These are phyloP conservation scores for Melanostigma gelatinosum DNA, from an alignment of 2,113 vertebrate species.

Conservation along the genomic window DNA sequence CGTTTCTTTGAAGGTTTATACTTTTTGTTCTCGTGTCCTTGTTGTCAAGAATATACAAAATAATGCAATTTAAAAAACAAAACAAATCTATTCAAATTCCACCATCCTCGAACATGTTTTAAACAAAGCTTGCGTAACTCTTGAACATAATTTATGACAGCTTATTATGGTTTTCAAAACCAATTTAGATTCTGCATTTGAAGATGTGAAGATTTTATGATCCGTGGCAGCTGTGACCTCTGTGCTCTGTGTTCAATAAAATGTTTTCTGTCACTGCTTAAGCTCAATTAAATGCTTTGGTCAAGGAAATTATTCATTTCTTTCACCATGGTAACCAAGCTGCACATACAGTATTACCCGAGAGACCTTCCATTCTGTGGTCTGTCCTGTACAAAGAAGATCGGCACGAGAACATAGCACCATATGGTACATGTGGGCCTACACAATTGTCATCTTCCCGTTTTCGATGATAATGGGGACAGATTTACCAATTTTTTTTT, in stretches of 20 bases:
- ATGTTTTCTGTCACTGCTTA: constrained; percentile 8
- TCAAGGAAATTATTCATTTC: not conserved
- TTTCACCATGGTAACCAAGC: constrained; percentile 37
- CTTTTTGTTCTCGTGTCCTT: not conserved
- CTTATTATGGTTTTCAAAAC: not conserved
- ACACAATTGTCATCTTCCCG: not conserved
- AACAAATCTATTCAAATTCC: not conserved
- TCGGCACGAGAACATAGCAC: constrained; percentile 5
- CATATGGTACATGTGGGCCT: not conserved
- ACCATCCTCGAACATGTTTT: not conserved
- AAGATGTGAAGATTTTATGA: not conserved
- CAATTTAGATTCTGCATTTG: not conserved
- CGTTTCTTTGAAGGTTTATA: not conserved
- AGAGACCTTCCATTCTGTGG: not conserved
- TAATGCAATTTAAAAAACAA: not conserved
- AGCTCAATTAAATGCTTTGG: constrained; percentile 24
- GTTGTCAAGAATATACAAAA: not conserved
- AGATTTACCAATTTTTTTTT: not conserved
- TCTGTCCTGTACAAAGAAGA: not conserved
- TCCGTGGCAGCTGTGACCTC: constrained; percentile 4
- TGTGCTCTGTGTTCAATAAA: not conserved
- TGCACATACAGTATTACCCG: not conserved
- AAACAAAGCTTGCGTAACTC: not conserved
- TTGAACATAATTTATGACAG: not conserved
- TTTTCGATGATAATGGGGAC: not conserved